phyloP scores from a whole-genome alignment of 30 jellyfish, hydroid and myxozoan species.

The Haliclystus octoradiatus region DNA sequence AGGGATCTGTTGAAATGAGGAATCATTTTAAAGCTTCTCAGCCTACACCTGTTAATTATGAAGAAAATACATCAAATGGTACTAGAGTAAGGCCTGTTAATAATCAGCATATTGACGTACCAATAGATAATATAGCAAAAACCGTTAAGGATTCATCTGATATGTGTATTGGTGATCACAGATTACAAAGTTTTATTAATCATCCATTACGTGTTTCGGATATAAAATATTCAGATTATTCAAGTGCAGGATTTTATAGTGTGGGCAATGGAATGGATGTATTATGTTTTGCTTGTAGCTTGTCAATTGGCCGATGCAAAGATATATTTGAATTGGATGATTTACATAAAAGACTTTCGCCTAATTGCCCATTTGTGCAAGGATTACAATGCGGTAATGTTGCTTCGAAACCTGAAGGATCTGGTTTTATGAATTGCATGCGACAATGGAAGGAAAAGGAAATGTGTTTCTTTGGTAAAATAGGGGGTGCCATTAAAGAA shows the following conservation, averaged over 20 bases:
- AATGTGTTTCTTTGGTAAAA: neutral
- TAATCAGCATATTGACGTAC: neutral
- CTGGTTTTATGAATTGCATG: neutral
- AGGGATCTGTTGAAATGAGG: neutral
- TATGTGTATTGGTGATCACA: neutral
- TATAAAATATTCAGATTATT: neutral
- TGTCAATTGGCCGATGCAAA: neutral
- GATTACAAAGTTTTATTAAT: neutral
- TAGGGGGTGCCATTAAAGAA: neutral
- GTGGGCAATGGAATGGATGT: neutral
- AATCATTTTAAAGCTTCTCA: neutral
- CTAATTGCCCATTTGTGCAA: conserved; percentile 5
- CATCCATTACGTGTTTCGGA: neutral
- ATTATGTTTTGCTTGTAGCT: neutral
- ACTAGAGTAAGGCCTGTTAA: neutral
- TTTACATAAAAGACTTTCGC: neutral
- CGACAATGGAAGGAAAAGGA: neutral
- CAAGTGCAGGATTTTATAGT: neutral
- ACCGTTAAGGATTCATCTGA: neutral
- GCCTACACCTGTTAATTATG: neutral
- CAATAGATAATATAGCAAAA: neutral
- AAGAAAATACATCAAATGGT: neutral
- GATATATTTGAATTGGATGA: neutral
- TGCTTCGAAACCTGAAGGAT: neutral
- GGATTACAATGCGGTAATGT: neutral